phyloP scores from a whole-genome alignment of 1,140 invertebrate species.

The Glossosoma conforme region DNA sequence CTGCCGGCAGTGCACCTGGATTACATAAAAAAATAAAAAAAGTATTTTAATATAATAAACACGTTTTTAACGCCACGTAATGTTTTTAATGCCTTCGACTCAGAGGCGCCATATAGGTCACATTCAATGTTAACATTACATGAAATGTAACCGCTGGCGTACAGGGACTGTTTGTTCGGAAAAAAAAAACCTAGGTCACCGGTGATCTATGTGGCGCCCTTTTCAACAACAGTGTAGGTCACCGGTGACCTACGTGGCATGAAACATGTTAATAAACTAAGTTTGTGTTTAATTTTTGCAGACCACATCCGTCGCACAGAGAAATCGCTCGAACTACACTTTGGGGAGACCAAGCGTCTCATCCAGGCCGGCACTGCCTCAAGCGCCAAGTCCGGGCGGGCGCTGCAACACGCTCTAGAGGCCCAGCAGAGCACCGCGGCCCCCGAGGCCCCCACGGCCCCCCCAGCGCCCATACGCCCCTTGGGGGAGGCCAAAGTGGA shows the following conservation, averaged over 20 bases:
- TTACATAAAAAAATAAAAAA: too few relatives aligned
- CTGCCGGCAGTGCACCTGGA: too few relatives aligned
- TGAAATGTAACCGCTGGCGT: too few relatives aligned
- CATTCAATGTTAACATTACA: too few relatives aligned
- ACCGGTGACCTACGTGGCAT: not conserved
- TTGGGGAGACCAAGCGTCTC: constrained; percentile 20
- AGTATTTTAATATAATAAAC: too few relatives aligned
- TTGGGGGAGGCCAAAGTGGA: not conserved
- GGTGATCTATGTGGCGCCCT: too few relatives aligned
- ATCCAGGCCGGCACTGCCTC: constrained; percentile 9
- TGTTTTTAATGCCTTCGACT: too few relatives aligned
- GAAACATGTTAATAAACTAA: not conserved
- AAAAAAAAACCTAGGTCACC: too few relatives aligned
- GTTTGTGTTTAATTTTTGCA: constrained; percentile 9
- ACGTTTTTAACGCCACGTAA: too few relatives aligned
- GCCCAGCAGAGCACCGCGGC: constrained; percentile 5
- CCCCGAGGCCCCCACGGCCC: constrained; percentile 12
- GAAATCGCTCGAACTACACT: constrained; percentile 18
- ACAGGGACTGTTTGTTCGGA: too few relatives aligned
- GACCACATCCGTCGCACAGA: constrained; percentile 25
- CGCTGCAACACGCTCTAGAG: too few relatives aligned
- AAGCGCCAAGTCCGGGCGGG: constrained; percentile 13
- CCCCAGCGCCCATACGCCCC: not conserved
- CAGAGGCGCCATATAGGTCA: too few relatives aligned
- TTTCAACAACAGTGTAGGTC: not conserved